These are phyloP conservation scores for Platysteira castanea DNA, from an alignment of 2,113 vertebrate species.

Conservation along the genomic window DNA sequence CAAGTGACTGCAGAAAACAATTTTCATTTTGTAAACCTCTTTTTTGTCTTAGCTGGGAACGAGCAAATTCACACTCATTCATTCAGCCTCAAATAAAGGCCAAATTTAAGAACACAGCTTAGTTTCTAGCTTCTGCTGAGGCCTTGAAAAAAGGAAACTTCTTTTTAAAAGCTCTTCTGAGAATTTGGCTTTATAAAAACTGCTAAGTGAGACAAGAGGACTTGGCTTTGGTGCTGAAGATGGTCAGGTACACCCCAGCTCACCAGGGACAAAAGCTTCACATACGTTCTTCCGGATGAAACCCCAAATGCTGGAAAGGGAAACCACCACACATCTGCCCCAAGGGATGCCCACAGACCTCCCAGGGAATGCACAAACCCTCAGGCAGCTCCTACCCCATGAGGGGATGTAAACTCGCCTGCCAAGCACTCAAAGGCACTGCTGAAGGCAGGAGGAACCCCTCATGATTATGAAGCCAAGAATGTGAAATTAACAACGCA, in stretches of 20 bases:
- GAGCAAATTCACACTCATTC: not conserved
- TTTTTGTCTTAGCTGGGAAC: not conserved
- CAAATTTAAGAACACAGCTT: not conserved
- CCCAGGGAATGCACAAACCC: not conserved
- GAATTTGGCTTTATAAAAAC: not conserved
- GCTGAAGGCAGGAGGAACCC: not conserved
- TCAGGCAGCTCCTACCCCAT: not conserved
- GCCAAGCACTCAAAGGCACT: rapidly evolving
- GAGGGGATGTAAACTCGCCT: not conserved
- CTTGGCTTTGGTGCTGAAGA: not conserved
- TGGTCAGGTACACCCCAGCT: not conserved
- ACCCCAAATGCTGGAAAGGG: not conserved
- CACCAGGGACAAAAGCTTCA: not conserved
- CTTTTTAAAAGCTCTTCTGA: not conserved
- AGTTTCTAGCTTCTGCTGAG: not conserved
- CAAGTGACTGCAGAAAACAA: not conserved
- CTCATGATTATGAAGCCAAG: rapidly evolving
- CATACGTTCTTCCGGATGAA: too few species aligned
- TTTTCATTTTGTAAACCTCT: not conserved
- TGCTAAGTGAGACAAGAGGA: not conserved
- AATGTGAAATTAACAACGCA: rapidly evolving
- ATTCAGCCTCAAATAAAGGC: not conserved
- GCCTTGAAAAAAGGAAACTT: not conserved
- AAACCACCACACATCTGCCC: not conserved
- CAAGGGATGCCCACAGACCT: not conserved